phyloP scores from a whole-genome alignment of 2,888 invertebrate species.

The Melinopterus prodromus region DNA sequence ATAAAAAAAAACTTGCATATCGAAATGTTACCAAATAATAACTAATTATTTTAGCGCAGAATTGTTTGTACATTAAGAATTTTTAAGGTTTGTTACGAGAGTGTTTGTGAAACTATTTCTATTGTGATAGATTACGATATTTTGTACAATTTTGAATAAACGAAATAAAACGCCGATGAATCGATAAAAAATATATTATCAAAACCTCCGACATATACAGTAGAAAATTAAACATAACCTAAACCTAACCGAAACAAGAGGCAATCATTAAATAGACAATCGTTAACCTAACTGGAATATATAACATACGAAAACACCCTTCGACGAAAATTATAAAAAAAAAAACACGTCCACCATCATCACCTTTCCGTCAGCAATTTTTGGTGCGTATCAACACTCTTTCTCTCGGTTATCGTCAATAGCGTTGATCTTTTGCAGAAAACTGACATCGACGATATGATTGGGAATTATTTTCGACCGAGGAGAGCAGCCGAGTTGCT shows the following conservation, averaged over 20 bases:
- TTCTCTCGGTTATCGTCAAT: constrained; percentile 18
- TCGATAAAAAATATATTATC: neutral
- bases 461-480: constrained; percentile 78
- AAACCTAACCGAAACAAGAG: neutral
- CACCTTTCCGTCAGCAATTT: constrained; percentile 39
- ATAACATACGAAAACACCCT: too few relatives aligned
- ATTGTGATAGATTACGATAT: neutral
- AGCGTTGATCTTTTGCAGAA: constrained; percentile 51
- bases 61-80: neutral
- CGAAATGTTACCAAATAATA: neutral
- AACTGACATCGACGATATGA: constrained; percentile 66
- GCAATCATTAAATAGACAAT: too few relatives aligned
- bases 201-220: neutral
- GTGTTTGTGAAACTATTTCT: neutral
- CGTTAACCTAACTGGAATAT: too few relatives aligned
- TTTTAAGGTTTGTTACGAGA: neutral
- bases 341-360: constrained; percentile 39
- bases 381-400: constrained; percentile 19
- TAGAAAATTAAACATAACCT: neutral
- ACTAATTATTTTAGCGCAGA: neutral
- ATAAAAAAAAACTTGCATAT: neutral
- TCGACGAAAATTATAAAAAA: neutral
- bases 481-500: constrained; percentile 69
- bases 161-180: neutral
- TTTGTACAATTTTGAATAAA: neutral